Conservation (phyloP, 2,113 vertebrate species). For the Epinephelus fuscoguttatus region DNA sequence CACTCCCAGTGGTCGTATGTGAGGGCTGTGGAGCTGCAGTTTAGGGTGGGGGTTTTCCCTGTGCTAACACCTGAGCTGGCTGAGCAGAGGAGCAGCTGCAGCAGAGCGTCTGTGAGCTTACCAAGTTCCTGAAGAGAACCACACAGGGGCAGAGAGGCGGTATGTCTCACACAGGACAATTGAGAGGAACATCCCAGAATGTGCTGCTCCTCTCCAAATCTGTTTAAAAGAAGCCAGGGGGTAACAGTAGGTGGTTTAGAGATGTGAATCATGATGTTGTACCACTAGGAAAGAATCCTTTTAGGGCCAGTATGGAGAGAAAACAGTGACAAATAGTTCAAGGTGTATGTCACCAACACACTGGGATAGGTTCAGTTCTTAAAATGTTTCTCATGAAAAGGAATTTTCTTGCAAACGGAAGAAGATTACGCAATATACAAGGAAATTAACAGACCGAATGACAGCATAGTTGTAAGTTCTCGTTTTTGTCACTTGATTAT, state of each 20-base stretch:
- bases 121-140: constrained; percentile 50
- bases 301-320: neutral
- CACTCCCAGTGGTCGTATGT: constrained; percentile 31
- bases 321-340: neutral
- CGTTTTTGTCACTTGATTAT: neutral
- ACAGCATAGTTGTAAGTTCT: constrained; percentile 9
- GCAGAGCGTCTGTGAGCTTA: constrained; percentile 49
- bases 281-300: neutral
- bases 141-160: neutral
- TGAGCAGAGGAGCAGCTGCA: constrained; percentile 59
- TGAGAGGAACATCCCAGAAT: constrained; percentile 65
- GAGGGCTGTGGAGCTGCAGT: constrained; percentile 17
- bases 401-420: neutral
- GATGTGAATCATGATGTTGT: neutral
- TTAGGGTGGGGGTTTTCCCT: constrained; percentile 26
- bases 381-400: neutral
- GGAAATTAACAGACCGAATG: neutral
- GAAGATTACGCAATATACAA: no score
- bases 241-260: neutral
- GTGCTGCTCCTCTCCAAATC: neutral
- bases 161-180: constrained; percentile 57
- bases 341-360: neutral
- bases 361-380: neutral
- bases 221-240: constrained; percentile 13
- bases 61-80: constrained; percentile 51